Evolutionary conservation across 2,888 invertebrate species (phyloP).

Genomic region (Prosopocoilus inquinatus): DNA sequence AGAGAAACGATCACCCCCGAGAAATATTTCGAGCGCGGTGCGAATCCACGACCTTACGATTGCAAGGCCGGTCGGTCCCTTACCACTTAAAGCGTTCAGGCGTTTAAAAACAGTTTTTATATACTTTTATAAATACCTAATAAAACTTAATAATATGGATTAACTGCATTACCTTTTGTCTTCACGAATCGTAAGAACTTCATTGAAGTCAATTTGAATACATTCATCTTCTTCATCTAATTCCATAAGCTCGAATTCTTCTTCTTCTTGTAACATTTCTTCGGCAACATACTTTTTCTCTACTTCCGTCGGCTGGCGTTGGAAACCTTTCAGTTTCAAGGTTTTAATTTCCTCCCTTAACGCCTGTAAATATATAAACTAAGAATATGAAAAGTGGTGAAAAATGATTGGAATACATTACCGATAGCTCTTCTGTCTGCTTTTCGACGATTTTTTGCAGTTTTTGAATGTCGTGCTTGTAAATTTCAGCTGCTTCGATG

Average conservation of each 20-base stretch:
- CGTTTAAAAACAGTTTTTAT: too few relatives aligned
- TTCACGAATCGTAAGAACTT: not conserved
- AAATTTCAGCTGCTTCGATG: constrained; percentile 37
- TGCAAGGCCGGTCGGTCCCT: too few relatives aligned
- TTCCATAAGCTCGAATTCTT: constrained; percentile 21
- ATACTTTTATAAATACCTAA: too few relatives aligned
- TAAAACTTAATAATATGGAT: too few relatives aligned
- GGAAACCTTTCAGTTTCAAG: constrained; percentile 42
- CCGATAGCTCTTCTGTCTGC: constrained; percentile 47
- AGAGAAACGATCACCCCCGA: too few relatives aligned
- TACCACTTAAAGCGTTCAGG: too few relatives aligned
- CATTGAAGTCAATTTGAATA: constrained; percentile 11
- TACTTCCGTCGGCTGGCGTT: constrained; percentile 17
- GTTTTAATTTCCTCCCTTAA: constrained; percentile 38
- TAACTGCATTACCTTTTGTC: too few relatives aligned
- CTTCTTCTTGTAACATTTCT: constrained; percentile 3
- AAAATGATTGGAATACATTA: constrained; percentile 16
- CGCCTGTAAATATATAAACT: constrained; percentile 1
- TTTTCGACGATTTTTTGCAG: constrained; percentile 45
- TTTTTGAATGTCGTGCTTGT: constrained; percentile 46
- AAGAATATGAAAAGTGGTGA: not conserved
- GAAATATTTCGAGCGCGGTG: too few relatives aligned
- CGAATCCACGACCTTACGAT: too few relatives aligned
- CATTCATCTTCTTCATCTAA: constrained; percentile 24
- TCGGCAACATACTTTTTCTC: constrained; percentile 21